phyloP scores from a whole-genome alignment of 2,797 vertebrate genomes.

The Schizothorax lantsangensis region DNA sequence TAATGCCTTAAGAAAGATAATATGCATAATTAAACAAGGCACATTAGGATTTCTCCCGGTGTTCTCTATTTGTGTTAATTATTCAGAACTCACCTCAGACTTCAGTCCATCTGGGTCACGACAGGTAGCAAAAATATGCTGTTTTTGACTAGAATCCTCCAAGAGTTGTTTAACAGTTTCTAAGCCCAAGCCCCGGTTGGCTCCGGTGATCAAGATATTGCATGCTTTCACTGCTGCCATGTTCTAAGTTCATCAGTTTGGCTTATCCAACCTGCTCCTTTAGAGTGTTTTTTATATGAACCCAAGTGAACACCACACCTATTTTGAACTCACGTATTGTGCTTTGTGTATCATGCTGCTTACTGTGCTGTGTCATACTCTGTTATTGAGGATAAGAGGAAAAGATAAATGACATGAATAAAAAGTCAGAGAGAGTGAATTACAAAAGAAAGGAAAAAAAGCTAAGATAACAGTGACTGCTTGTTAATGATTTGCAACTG shows the following conservation, averaged over 20 bases:
- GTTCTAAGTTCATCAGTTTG: not conserved
- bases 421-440: too few relatives aligned
- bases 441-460: too few relatives aligned
- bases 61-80: not conserved
- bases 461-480: too few relatives aligned
- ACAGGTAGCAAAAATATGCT: constrained; percentile 68
- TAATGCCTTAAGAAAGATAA: constrained; percentile 1
- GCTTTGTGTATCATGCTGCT: not conserved
- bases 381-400: too few relatives aligned
- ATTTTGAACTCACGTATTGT: not conserved
- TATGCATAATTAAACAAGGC: not conserved
- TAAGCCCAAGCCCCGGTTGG: constrained; percentile 73
- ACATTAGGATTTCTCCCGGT: not conserved
- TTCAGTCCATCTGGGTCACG: constrained; percentile 67
- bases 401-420: too few relatives aligned
- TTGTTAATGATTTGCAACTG: too few relatives aligned
- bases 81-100: constrained; percentile 64
- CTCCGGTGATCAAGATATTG: constrained; percentile 70
- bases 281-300: not conserved
- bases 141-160: constrained; percentile 40
- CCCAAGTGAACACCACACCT: not conserved
- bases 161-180: constrained; percentile 68
- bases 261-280: not conserved
- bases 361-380: not conserved
- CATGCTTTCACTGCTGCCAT: too few relatives aligned